A percentile compares a stretch with the other conserved stretches of the same genome.
phyloP scores from a whole-genome alignment of 1,140 invertebrate genomes.

The Tachypleus tridentatus region DNA sequence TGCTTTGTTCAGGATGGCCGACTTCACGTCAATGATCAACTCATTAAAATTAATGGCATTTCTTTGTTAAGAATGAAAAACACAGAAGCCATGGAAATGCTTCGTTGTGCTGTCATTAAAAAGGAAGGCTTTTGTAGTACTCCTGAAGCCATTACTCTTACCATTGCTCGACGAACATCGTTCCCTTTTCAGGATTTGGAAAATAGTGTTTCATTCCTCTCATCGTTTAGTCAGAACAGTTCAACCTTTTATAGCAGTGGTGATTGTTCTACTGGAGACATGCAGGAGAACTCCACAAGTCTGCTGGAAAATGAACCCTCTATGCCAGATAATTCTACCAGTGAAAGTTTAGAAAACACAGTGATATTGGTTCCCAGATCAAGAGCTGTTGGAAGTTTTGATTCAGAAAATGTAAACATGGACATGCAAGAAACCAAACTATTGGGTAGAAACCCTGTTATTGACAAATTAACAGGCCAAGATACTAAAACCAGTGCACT shows the following conservation, averaged over 20 bases:
- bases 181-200: slow-evolving; percentile 1
- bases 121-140: slow-evolving; percentile 56
- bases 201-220: too few relatives aligned
- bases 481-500: background rate
- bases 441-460: background rate
- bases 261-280: background rate
- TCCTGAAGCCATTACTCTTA: slow-evolving; percentile 71
- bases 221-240: too few relatives aligned
- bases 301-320: background rate
- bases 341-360: slow-evolving; percentile 46
- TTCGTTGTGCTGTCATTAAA: slow-evolving; percentile 65
- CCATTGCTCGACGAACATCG: slow-evolving; percentile 56
- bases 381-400: background rate
- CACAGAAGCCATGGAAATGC: slow-evolving; percentile 85
- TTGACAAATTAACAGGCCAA: slow-evolving; percentile 1
- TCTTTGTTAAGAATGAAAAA: slow-evolving; percentile 77
- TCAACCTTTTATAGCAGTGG: too few relatives aligned
- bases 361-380: slow-evolving; percentile 39
- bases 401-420: background rate
- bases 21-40: slow-evolving; percentile 83
- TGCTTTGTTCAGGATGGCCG: slow-evolving; percentile 55
- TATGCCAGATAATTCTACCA: slow-evolving; percentile 19
- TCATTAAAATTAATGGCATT: slow-evolving; percentile 85
- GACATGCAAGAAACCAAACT: background rate
- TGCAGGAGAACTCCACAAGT: background rate